Conservation (phyloP, 2,888 invertebrate genomes). For the Lepidonotus clava region DNA sequence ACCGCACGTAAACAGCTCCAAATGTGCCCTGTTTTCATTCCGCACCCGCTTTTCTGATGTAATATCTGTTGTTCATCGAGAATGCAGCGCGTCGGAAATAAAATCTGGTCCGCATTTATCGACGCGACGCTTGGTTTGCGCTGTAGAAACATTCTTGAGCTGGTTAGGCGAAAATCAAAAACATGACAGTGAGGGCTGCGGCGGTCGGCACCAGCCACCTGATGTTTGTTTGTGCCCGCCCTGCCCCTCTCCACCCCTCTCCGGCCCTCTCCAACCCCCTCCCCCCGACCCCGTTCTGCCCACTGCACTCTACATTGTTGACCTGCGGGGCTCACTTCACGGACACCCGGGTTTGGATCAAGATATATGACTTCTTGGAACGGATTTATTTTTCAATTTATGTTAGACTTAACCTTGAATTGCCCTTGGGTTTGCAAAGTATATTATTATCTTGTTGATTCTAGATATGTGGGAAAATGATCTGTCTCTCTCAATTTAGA, state of each 20-base stretch:
- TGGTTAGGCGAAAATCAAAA: neutral
- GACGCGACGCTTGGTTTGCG: neutral
- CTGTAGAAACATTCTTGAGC: neutral
- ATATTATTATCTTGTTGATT: no score
- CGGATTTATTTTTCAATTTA: no score
- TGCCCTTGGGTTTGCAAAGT: no score
- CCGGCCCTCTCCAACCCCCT: neutral
- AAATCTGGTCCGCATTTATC: slow-evolving; percentile 14
- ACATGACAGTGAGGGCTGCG: neutral
- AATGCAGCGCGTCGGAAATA: neutral
- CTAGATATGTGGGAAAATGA: no score
- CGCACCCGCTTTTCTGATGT: neutral
- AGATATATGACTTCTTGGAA: no score
- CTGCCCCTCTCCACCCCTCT: neutral
- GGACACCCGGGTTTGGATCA: no score
- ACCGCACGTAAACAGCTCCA: slow-evolving; percentile 3
- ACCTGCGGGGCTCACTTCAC: no score
- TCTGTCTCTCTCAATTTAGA: no score
- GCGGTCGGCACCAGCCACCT: neutral
- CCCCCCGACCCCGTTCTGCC: neutral
- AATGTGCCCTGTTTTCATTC: slow-evolving; percentile 7
- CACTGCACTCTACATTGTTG: no score
- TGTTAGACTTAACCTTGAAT: no score
- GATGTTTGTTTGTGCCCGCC: neutral
- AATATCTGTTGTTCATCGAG: neutral